Base-by-base conservation (phyloP, 2,888 invertebrate species). In the Saturnia japonica region DNA sequence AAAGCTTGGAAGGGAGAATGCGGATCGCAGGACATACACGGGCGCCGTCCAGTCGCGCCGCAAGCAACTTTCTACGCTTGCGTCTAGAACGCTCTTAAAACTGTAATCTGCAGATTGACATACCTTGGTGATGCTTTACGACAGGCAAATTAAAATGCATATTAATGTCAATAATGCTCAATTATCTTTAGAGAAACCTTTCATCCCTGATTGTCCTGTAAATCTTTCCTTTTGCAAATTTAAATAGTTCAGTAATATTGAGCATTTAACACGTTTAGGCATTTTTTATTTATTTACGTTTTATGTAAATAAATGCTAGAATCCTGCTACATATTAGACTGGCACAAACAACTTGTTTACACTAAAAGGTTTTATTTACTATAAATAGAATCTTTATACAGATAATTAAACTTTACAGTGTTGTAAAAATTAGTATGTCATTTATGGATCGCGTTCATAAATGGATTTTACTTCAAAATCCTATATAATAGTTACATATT, bases 81-180 rank as follows among this genome's bases (percentile, higher is more conserved):
- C 88, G 91, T 93, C 92, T 93, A 93, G 90, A 94, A 85, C 91
- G 86, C 86, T 91, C 88, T 91, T 92, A 91, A 74, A 91, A 91
- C 93, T 84, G 92, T 92, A 93, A 93, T 93, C 93, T 88, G 87
- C 86, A 86, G 92, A 91, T 93, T 93, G 93, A 93, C 91, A 91
- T 88, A 91, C 90, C 90, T 85, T 84, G 79, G 82, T 85, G 88
- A 91, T 89, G 86, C 85, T 92, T n/a, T 91, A 90, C 91, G 89
- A 91, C 91, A 88, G 82, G 89, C 86, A 86, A 91, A 92, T 93
- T 90, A 90, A 88, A 89, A 86, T 88, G 85, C 85, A 85, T 86
- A 88, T 88, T 88, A 88, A 84, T 82, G 80, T 80, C 87, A 87
- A 88, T 88, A 84, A 89, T 87, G 80, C 78, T 78, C 75, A 79